phyloP scores from a whole-genome alignment of 2,113 vertebrate species.

The Cacatua alba region DNA sequence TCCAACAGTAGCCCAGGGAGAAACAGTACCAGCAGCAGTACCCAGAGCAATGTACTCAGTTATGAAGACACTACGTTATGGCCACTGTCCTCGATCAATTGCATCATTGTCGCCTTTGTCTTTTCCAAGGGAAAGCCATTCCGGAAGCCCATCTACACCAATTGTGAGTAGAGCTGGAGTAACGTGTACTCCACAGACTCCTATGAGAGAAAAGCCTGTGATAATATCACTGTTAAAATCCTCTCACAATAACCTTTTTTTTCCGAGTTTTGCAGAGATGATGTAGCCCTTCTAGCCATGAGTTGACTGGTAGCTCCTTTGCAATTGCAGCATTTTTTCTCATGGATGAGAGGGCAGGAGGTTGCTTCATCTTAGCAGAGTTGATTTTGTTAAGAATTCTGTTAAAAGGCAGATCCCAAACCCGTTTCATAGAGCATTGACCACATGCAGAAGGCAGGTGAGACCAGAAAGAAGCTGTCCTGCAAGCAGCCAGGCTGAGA shows the following conservation, averaged over 20 bases:
- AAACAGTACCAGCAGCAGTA: not conserved
- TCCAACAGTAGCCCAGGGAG: not conserved
- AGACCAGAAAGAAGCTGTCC: not conserved
- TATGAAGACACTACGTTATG: slow-evolving; percentile 70
- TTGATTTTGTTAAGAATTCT: not conserved
- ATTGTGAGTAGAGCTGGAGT: slow-evolving; percentile 65
- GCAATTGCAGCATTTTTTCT: not conserved
- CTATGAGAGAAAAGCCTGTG: not conserved
- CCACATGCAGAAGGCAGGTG: not conserved
- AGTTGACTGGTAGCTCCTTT: not conserved
- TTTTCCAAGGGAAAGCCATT: slow-evolving; percentile 80
- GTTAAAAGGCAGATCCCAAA: not conserved
- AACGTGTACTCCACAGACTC: not conserved
- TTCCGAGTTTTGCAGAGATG: not conserved
- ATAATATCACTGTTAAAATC: not conserved
- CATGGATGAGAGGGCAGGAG: not conserved
- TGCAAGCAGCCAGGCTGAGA: not conserved
- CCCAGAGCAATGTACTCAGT: slow-evolving; percentile 27
- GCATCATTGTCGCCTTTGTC: slow-evolving; percentile 63
- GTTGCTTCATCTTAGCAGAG: not conserved
- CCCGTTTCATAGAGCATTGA: not conserved
- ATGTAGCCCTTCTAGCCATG: not conserved
- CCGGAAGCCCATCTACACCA: slow-evolving; percentile 75
- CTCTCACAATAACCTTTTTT: not conserved
- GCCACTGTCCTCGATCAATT: slow-evolving; percentile 66